These are phyloP conservation scores for Odocoileus virginianus DNA, from an alignment of 2,113 vertebrate species.

Conservation along the genomic window DNA sequence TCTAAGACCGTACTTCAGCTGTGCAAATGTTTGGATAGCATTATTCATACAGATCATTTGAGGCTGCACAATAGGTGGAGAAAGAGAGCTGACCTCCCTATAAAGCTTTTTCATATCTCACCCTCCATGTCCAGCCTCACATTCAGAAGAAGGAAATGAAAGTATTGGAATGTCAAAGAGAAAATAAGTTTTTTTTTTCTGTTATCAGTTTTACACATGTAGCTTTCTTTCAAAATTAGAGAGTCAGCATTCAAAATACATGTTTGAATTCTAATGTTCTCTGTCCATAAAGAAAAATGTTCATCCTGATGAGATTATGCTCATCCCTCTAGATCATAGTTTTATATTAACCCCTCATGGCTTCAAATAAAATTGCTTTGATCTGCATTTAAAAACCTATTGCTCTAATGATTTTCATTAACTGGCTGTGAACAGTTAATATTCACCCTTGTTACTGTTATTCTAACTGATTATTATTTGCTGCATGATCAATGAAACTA, in stretches of 20 bases:
- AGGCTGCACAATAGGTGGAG: not conserved
- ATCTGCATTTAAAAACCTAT: not conserved
- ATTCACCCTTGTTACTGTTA: not conserved
- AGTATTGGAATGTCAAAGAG: conserved; percentile 13
- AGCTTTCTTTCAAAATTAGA: conserved; percentile 50
- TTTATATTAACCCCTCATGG: not conserved
- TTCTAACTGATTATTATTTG: not conserved
- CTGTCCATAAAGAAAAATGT: conserved; percentile 39
- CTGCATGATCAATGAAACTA: not conserved
- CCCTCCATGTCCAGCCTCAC: not conserved
- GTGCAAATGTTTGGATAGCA: not conserved
- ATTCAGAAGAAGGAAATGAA: conserved; percentile 61
- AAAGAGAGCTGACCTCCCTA: not conserved
- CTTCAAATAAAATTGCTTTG: conserved; percentile 23
- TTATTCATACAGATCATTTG: not conserved
- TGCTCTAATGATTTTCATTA: conserved; percentile 15
- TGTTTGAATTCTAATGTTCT: conserved; percentile 33
- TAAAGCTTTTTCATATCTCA: not conserved
- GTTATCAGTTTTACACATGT: not conserved
- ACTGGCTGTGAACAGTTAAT: not conserved
- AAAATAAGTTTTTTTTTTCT: conserved; percentile 28
- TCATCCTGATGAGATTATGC: not conserved
- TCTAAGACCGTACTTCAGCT: not conserved
- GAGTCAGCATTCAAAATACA: not conserved
- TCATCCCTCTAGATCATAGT: not conserved